These are phyloP conservation scores for Urocitellus parryii DNA, from an alignment of 2,113 vertebrate genomes.

Conservation along the genomic window DNA sequence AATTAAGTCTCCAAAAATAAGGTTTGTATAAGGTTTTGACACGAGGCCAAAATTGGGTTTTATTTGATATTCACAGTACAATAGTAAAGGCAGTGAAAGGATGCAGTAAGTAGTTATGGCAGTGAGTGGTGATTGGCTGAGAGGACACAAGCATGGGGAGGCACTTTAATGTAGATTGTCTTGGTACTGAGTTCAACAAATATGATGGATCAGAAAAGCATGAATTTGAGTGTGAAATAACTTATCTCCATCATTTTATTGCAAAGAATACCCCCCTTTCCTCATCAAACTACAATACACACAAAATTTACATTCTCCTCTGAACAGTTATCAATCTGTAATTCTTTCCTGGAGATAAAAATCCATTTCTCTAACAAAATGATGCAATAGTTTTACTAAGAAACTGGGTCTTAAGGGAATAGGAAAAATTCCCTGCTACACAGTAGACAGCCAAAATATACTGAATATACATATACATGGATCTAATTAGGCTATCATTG, in stretches of 20 bases:
- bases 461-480: neutral
- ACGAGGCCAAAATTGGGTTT: neutral
- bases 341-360: conserved; percentile 18
- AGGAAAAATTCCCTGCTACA: neutral
- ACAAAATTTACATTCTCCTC: neutral
- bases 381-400: conserved; percentile 17
- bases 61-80: conserved; percentile 6
- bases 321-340: conserved; percentile 14
- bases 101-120: neutral
- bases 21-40: conserved; percentile 47
- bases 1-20: conserved; percentile 11
- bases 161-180: neutral
- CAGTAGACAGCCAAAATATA: neutral
- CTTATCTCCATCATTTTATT: conserved; percentile 18
- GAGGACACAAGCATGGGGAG: neutral
- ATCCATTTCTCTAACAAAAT: conserved; percentile 41
- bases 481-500: conserved; percentile 39
- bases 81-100: neutral
- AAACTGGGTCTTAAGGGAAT: neutral
- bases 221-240: conserved; percentile 13
- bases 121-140: neutral
- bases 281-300: conserved; percentile 5
- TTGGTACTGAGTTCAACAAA: neutral
- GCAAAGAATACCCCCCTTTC: conserved; percentile 1
- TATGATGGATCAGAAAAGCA: neutral